Evolutionary conservation across 2,797 vertebrate species (phyloP), one percentile per base, ranked within the genome.

Genomic region (Sebastes ruberrimus): DNA sequence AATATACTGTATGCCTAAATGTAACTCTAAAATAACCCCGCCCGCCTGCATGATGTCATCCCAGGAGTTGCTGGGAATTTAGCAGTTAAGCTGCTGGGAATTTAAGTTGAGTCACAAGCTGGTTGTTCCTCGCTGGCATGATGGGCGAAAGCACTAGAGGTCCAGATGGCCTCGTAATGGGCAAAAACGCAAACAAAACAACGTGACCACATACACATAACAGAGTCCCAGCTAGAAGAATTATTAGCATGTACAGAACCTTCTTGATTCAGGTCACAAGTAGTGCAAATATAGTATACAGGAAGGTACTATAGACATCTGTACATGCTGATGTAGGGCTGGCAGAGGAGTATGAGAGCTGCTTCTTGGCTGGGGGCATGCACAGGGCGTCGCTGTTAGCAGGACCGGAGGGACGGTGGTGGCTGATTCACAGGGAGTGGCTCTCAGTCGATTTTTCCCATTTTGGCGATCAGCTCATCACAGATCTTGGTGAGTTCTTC

Each of bases 401-500:
- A 66, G 73, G 78, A 79, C 59, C 52, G 42, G 68, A 74, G 80
- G 76, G 80, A 65, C 8, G 10, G 66, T n/a, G 5, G 25, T 46
- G 23, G 68, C 55, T 18, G 64, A 76, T 70, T 73, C 59, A 52
- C 60, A 63, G 23, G 30, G 42, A 59, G 32, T 2, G 32, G 62
- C 67, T 74, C 77, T 99, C 94, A 99, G 92, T 98, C 97, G 5
- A 94, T 89, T 94, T 94, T 98, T 8, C 97, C 98, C 96, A 99
- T 95, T 93, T 99, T 99, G 4, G 97, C 97, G n/a, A 99, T 99
- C 88, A 99, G 96, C 95, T 99, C 99, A 0, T 99, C 98, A 0
- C 99, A 99, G 93, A 99, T 99, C 95, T 99, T 99, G 8, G 98
- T 98, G 88, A 99, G 96, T 88, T 99, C 98, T 93, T 99, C 99